Base-by-base conservation (phyloP, 1,140 invertebrate genomes). In the Brachionus rotundiformis region DNA sequence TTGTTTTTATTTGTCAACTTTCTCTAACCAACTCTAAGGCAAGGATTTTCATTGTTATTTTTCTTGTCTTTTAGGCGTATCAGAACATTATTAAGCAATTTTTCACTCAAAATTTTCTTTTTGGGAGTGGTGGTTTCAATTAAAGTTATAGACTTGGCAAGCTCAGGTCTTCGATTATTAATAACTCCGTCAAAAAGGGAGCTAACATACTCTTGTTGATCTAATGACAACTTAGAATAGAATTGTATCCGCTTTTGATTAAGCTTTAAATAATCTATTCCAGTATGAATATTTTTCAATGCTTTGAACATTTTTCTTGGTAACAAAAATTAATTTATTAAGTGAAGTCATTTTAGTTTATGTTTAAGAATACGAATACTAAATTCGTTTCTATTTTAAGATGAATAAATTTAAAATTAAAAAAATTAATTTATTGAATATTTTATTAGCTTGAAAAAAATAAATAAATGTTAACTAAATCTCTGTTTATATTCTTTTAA, bases 141-240 rank as follows among this genome's bases (percentile, higher is more conserved):
- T 27, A 91, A 85, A 44, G 90, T 91, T 65, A 91, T 91, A 6
- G 87, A 85, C 81, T 86, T 85, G 10, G 90, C 90, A 23, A 91
- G 84, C 81, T 85, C 82, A 23, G 85, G 85, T 77, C 90, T 83
- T 3, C 87, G 83, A 10, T 87, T 86, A 16, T 79, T 41, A 13
- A 85, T 65, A 2, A 90, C 79, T 2, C 86, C 86, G 29, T 85
- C 59, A 82, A 84, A 87, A n/a, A 89, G 68, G 23, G 77, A 59
- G 25, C 44, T 13, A 2, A 73, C 68, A 44, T 47, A 29, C 36
- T 44, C 41, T 73, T 73, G 68, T 41, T 73, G 68, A 47, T 73
- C 68, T 44, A 73, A 7, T 23, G 36, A 44, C 19, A 73, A 73
- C 41, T 73, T 31, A 11, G 36, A 44, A 27, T 73, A 44, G 13